phyloP scores from a whole-genome alignment of 2,113 vertebrate species.

The Pyxicephalus adspersus region DNA sequence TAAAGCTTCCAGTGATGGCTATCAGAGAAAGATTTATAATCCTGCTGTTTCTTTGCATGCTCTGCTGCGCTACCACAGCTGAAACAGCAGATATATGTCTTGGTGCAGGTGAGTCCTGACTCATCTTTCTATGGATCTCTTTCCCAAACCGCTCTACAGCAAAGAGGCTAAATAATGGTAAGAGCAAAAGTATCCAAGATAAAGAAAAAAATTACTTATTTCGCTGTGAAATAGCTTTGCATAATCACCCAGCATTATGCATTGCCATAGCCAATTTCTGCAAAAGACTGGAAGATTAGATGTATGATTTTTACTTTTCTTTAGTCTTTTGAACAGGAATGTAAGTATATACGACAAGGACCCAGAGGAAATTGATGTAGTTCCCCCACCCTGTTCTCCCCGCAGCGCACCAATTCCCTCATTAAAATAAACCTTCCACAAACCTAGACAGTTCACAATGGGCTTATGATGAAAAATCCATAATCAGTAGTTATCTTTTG shows the following conservation, averaged over 20 bases:
- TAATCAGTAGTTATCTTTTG: too few relatives aligned
- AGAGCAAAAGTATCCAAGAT: not conserved
- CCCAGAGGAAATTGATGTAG: too few relatives aligned
- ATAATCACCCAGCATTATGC: not conserved
- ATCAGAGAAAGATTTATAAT: slow-evolving; percentile 50
- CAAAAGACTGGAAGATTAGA: too few relatives aligned
- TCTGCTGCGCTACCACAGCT: slow-evolving; percentile 55
- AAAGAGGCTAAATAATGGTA: slow-evolving; percentile 51
- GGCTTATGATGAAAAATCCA: too few relatives aligned
- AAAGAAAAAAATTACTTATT: not conserved
- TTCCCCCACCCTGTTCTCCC: too few relatives aligned
- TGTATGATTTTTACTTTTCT: too few relatives aligned
- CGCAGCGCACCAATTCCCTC: too few relatives aligned
- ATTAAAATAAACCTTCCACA: too few relatives aligned
- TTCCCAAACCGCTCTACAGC: slow-evolving; percentile 55
- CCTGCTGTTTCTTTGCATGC: slow-evolving; percentile 31
- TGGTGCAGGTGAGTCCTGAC: slow-evolving; percentile 51
- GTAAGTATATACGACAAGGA: too few relatives aligned
- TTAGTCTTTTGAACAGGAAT: too few relatives aligned
- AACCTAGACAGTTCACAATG: too few relatives aligned
- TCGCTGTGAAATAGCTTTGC: not conserved
- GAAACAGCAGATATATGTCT: slow-evolving; percentile 62
- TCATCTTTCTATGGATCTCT: slow-evolving; percentile 47
- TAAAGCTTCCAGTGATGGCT: slow-evolving; percentile 27
- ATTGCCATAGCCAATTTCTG: too few relatives aligned